These are phyloP conservation scores for Hirtodrosophila cameraria DNA, from an alignment of 2,888 invertebrate genomes.

Conservation along the genomic window DNA sequence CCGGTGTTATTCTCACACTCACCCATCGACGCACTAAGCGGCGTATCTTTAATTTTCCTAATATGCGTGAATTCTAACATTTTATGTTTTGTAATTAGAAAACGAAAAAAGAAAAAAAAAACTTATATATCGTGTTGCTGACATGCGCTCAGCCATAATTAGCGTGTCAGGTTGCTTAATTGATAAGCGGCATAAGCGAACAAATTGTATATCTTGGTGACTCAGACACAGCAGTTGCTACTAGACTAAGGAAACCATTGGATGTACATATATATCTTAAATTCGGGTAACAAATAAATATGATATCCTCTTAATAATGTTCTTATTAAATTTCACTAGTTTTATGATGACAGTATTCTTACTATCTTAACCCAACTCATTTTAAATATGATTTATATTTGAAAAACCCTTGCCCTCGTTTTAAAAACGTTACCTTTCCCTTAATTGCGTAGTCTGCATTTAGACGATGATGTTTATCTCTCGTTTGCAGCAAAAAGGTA, in stretches of 20 bases:
- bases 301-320: too few species aligned
- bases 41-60: slow-evolving; percentile 80
- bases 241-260: slow-evolving; percentile 11
- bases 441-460: too few species aligned
- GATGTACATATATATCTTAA: too few species aligned
- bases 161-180: slow-evolving; percentile 70
- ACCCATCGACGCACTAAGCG: slow-evolving; percentile 31
- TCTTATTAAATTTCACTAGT: too few species aligned
- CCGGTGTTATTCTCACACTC: slow-evolving; percentile 74
- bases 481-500: too few species aligned
- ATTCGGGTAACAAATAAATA: too few species aligned
- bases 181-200: slow-evolving; percentile 44
- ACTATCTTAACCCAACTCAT: too few species aligned
- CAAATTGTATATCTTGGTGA: background rate
- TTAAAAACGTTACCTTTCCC: too few species aligned
- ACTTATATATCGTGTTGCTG: slow-evolving; percentile 42
- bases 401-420: too few species aligned
- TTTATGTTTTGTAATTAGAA: slow-evolving; percentile 77
- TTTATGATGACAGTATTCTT: too few species aligned
- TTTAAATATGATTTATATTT: too few species aligned
- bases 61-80: slow-evolving; percentile 79
- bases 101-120: slow-evolving; percentile 21
- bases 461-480: too few species aligned
- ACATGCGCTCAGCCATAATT: slow-evolving; percentile 61
- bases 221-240: slow-evolving; percentile 33